Evolutionary conservation across 2,113 vertebrate species (phyloP).

Genomic region (Heterocephalus glaber): DNA sequence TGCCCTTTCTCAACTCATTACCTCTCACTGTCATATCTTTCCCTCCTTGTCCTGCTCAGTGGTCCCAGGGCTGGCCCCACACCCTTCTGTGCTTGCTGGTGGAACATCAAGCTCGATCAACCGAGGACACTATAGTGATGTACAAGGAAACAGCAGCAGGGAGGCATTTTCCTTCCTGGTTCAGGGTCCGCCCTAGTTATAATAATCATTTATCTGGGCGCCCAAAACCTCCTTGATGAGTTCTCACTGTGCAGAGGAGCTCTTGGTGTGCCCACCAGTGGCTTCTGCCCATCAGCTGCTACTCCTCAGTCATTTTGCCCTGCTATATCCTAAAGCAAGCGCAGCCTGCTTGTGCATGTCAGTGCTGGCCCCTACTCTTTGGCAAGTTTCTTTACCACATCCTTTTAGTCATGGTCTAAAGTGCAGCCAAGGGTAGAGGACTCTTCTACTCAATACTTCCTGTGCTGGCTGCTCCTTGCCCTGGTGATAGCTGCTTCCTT

Average conservation of each 20-base stretch:
- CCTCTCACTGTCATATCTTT: neutral
- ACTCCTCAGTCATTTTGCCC: neutral
- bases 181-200: neutral
- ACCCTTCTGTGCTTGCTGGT: neutral
- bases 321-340: neutral
- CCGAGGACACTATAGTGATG: neutral
- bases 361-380: accelerated
- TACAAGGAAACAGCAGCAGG: neutral
- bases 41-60: neutral
- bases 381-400: neutral
- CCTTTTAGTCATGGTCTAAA: neutral
- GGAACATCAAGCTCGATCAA: neutral
- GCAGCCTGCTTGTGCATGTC: neutral
- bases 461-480: neutral
- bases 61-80: neutral
- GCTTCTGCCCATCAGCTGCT: neutral
- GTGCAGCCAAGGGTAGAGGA: neutral
- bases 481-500: neutral
- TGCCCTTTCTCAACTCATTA: neutral
- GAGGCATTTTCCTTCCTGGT: neutral
- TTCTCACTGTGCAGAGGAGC: neutral
- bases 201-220: neutral
- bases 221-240: neutral
- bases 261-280: neutral
- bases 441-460: neutral